These are phyloP conservation scores for Bucorvus abyssinicus DNA, from an alignment of 2,797 vertebrate species.

Conservation along the genomic window DNA sequence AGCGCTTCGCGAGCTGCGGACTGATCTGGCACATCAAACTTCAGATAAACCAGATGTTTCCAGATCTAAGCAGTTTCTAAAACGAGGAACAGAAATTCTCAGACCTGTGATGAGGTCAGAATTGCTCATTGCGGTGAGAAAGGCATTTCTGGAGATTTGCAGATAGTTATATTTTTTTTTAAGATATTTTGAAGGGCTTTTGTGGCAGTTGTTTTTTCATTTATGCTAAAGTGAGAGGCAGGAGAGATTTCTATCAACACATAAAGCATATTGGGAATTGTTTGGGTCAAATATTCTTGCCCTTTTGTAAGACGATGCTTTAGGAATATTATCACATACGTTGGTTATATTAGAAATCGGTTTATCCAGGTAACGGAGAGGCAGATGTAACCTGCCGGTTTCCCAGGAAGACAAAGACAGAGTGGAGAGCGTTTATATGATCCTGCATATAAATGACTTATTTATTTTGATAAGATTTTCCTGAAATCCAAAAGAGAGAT, in stretches of 20 bases:
- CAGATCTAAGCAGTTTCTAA: not conserved
- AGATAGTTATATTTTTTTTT: not conserved
- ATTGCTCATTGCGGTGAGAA: slow-evolving; percentile 2
- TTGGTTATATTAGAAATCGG: slow-evolving; percentile 43
- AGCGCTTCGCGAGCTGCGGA: not conserved
- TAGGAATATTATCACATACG: slow-evolving; percentile 42
- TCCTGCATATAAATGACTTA: slow-evolving; percentile 64
- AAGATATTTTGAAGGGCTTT: not conserved
- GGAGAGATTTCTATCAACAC: slow-evolving; percentile 18
- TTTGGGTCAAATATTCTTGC: slow-evolving; percentile 43
- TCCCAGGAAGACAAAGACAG: slow-evolving; percentile 38
- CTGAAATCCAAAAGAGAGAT: slow-evolving; percentile 22
- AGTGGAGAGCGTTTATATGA: slow-evolving; percentile 1
- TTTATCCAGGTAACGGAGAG: slow-evolving; percentile 39
- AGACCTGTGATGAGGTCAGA: not conserved
- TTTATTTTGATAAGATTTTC: slow-evolving; percentile 55
- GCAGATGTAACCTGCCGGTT: not conserved
- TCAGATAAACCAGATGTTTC: not conserved
- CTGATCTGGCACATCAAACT: not conserved
- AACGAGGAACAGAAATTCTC: not conserved
- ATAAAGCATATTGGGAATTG: not conserved
- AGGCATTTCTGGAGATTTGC: not conserved
- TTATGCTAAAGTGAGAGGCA: not conserved
- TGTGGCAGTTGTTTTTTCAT: slow-evolving; percentile 8
- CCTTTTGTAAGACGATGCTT: slow-evolving; percentile 5